These are phyloP conservation scores for Amia ocellicauda DNA, from an alignment of 2,113 vertebrate genomes.

Conservation along the genomic window DNA sequence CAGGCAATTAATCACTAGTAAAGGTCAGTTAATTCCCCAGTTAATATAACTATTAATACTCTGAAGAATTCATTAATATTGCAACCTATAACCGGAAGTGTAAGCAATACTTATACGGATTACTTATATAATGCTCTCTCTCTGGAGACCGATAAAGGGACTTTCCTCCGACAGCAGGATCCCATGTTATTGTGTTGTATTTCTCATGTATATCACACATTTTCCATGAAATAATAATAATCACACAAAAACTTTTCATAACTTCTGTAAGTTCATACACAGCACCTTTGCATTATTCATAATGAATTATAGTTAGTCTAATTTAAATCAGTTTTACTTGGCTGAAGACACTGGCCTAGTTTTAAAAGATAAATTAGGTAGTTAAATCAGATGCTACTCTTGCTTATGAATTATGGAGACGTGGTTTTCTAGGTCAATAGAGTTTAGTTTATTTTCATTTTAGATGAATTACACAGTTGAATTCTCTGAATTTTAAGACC, in stretches of 20 bases:
- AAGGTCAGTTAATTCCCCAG: no score
- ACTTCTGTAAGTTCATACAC: constrained; percentile 7
- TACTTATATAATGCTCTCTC: no score
- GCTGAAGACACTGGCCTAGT: constrained; percentile 19
- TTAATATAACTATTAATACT: no score
- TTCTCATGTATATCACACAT: no score
- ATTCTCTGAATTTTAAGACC: neutral
- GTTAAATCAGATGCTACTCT: constrained; percentile 16
- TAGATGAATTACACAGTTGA: constrained; percentile 12
- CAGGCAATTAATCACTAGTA: no score
- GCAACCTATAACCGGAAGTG: no score
- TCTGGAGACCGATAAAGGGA: no score
- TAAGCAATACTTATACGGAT: no score
- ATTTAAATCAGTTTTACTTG: constrained; percentile 19
- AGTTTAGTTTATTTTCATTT: constrained; percentile 8
- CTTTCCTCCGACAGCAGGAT: no score
- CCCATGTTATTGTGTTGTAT: no score
- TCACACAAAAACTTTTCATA: neutral
- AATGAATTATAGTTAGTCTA: constrained; percentile 11
- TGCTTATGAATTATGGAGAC: constrained; percentile 18
- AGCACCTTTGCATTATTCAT: constrained; percentile 9
- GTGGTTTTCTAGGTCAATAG: neutral
- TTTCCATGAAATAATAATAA: no score
- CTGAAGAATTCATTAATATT: no score
- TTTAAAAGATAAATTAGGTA: constrained; percentile 22